Evolutionary conservation across 2,797 vertebrate genomes (phyloP).

Genomic region (Epinephelus awoara): DNA sequence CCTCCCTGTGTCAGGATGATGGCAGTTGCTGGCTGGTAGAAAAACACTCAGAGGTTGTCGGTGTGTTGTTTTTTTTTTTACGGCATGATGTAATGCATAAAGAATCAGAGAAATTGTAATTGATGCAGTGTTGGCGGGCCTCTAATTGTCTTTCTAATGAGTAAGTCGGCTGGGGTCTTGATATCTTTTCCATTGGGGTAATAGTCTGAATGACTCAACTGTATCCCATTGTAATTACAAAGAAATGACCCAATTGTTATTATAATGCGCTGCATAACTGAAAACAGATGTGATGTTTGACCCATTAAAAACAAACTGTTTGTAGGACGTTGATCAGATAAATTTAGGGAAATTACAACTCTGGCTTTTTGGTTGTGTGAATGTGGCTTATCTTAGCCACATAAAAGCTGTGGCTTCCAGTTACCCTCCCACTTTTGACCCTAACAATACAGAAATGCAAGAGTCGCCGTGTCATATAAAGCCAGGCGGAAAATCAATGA

Average conservation of each 20-base stretch:
- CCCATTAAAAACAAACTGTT: slow-evolving; percentile 37
- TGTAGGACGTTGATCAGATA: slow-evolving; percentile 42
- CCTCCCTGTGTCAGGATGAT: slow-evolving; percentile 60
- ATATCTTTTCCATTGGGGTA: slow-evolving; percentile 65
- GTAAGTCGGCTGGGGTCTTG: slow-evolving; percentile 57
- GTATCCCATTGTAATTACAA: slow-evolving; percentile 64
- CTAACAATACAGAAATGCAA: slow-evolving; percentile 53
- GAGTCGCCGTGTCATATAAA: slow-evolving; percentile 57
- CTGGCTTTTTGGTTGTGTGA: slow-evolving; percentile 24
- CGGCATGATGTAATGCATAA: slow-evolving; percentile 79
- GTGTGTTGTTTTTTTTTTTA: slow-evolving; percentile 44
- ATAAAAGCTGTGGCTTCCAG: slow-evolving; percentile 31
- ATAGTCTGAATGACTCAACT: slow-evolving; percentile 60
- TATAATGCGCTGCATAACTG: slow-evolving; percentile 56
- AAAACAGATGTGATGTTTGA: slow-evolving; percentile 61
- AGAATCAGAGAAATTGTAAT: slow-evolving; percentile 89
- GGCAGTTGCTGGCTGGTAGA: slow-evolving; percentile 59
- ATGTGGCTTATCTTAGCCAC: slow-evolving; percentile 18
- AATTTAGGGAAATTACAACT: slow-evolving; percentile 41
- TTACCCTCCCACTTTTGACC: slow-evolving; percentile 60
- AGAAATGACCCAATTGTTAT: slow-evolving; percentile 53
- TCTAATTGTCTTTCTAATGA: slow-evolving; percentile 68
- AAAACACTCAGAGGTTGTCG: slow-evolving; percentile 50
- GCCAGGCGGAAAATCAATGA: slow-evolving; percentile 70
- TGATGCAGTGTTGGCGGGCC: slow-evolving; percentile 69